These are phyloP conservation scores for mouse (Mus musculus) DNA, from an alignment of 2,113 vertebrate genomes.

Conservation along the genomic window DNA sequence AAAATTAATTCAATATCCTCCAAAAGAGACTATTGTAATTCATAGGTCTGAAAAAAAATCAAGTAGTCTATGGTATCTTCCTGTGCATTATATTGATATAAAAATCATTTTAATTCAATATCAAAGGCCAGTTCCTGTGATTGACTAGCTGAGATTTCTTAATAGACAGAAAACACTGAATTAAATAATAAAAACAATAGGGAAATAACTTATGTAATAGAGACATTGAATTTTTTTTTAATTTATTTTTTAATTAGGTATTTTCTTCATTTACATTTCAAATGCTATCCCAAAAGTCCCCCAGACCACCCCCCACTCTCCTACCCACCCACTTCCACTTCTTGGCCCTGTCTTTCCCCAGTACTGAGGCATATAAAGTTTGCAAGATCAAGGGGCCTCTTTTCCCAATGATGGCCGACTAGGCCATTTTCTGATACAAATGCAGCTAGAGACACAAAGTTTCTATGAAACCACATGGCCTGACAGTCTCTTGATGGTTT, in stretches of 20 bases:
- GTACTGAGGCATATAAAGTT: no score
- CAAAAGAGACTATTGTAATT: background rate
- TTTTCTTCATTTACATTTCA: no score
- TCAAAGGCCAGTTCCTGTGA: background rate
- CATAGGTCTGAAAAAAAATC: background rate
- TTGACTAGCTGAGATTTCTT: background rate
- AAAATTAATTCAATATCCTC: background rate
- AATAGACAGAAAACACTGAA: background rate
- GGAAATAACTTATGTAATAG: background rate
- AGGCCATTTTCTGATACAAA: no score
- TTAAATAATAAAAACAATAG: background rate
- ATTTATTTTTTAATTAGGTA: no score
- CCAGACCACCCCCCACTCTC: no score
- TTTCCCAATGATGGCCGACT: no score
- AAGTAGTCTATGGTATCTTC: background rate
- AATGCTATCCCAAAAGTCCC: no score
- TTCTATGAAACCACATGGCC: background rate
- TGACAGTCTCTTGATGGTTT: background rate
- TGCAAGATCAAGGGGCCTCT: rapidly evolving
- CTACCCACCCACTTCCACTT: no score
- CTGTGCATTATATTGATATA: background rate
- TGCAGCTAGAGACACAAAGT: no score
- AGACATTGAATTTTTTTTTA: background rate
- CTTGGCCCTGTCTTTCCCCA: no score
- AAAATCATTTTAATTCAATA: background rate